phyloP scores from a whole-genome alignment of 2,113 vertebrate genomes.

The Xenopus borealis region DNA sequence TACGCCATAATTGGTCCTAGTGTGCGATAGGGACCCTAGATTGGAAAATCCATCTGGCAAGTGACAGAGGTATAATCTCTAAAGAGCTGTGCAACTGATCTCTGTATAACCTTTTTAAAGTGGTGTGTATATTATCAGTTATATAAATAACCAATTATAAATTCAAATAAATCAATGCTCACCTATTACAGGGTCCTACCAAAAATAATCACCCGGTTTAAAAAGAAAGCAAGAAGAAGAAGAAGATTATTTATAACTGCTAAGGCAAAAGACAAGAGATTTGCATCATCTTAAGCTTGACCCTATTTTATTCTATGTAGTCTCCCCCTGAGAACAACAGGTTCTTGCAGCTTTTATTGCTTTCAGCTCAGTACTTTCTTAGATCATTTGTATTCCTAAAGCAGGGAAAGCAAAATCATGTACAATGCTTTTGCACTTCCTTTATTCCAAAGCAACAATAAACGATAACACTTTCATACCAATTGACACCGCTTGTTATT shows the following conservation, averaged over 20 bases:
- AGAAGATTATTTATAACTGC: neutral
- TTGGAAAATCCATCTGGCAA: too few species aligned
- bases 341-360: conserved; percentile 44
- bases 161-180: too few species aligned
- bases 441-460: neutral
- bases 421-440: neutral
- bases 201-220: too few species aligned
- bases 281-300: conserved; percentile 19
- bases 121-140: too few species aligned
- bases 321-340: conserved; percentile 40
- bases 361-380: conserved; percentile 29
- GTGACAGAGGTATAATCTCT: too few species aligned
- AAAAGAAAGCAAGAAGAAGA: too few species aligned
- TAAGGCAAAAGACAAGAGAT: conserved; percentile 49
- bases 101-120: too few species aligned
- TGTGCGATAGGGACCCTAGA: too few species aligned
- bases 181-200: too few species aligned
- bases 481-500: neutral
- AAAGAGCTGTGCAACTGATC: too few species aligned
- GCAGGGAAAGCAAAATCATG: conserved; percentile 19
- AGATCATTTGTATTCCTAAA: conserved; percentile 1
- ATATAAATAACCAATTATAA: too few species aligned
- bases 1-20: too few species aligned
- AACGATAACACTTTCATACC: neutral
- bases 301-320: conserved; percentile 16